phyloP scores from a whole-genome alignment of 2,888 invertebrate species.

The Neoitamus cyanurus region DNA sequence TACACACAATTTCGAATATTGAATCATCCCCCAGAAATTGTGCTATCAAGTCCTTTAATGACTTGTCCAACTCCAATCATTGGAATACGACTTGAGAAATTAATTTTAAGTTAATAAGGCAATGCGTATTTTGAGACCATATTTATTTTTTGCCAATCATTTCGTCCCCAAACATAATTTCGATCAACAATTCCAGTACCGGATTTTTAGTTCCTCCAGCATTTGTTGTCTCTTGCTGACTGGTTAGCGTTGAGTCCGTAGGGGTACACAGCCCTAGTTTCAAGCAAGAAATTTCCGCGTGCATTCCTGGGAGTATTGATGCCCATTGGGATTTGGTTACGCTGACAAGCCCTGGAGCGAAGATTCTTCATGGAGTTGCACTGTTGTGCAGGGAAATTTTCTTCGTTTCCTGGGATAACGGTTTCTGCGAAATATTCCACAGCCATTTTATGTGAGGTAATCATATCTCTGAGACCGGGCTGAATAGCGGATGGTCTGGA shows the following conservation, averaged over 20 bases:
- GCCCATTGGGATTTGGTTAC: constrained; percentile 62
- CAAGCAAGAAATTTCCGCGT: constrained; percentile 62
- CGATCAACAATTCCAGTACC: neutral
- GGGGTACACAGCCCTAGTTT: constrained; percentile 61
- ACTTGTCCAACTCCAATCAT: no score
- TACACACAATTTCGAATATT: no score
- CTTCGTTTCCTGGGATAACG: constrained; percentile 62
- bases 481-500: neutral
- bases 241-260: constrained; percentile 58
- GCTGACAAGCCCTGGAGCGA: constrained; percentile 56
- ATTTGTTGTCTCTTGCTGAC: neutral
- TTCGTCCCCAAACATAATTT: neutral
- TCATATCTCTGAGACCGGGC: constrained; percentile 60
- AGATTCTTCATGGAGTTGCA: constrained; percentile 58
- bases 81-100: no score
- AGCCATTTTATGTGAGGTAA: constrained; percentile 61
- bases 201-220: neutral
- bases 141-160: no score
- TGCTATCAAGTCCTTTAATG: no score
- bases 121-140: no score
- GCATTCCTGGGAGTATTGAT: constrained; percentile 58
- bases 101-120: no score
- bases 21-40: no score
- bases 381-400: constrained; percentile 62
- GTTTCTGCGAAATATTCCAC: constrained; percentile 63